phyloP scores from a whole-genome alignment of 2,797 vertebrate genomes.

The Artibeus lituratus region DNA sequence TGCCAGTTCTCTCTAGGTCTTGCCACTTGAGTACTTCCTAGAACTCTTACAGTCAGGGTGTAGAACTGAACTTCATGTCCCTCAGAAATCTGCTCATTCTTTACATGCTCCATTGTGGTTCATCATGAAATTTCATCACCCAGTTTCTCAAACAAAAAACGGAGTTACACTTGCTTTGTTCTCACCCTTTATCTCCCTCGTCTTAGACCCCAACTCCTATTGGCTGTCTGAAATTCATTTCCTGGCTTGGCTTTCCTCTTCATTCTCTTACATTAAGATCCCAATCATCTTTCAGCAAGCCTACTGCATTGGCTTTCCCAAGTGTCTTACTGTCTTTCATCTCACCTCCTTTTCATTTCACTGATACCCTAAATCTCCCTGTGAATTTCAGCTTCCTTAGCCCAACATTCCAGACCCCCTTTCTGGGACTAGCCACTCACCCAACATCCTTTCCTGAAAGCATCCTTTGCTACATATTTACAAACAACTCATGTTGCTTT shows the following conservation, averaged over 20 bases:
- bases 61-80: not conserved
- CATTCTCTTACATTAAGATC: not conserved
- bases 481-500: not conserved
- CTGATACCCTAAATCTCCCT: not conserved
- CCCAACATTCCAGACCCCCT: not conserved
- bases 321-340: not conserved
- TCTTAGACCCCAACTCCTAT: not conserved
- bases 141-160: not conserved
- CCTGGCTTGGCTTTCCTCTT: not conserved
- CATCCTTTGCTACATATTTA: not conserved
- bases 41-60: not conserved
- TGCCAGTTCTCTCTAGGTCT: not conserved
- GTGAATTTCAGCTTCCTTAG: not conserved
- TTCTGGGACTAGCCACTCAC: not conserved
- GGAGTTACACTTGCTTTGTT: not conserved
- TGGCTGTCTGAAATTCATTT: not conserved
- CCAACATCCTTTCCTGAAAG: not conserved
- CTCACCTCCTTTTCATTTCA: not conserved
- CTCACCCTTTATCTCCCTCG: not conserved
- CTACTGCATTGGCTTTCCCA: not conserved
- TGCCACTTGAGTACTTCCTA: not conserved
- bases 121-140: not conserved
- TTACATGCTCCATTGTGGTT: not conserved
- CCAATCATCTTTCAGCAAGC: not conserved
- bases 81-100: not conserved